phyloP scores from a whole-genome alignment of 2,888 invertebrate genomes.

The Cheilosia pagana region DNA sequence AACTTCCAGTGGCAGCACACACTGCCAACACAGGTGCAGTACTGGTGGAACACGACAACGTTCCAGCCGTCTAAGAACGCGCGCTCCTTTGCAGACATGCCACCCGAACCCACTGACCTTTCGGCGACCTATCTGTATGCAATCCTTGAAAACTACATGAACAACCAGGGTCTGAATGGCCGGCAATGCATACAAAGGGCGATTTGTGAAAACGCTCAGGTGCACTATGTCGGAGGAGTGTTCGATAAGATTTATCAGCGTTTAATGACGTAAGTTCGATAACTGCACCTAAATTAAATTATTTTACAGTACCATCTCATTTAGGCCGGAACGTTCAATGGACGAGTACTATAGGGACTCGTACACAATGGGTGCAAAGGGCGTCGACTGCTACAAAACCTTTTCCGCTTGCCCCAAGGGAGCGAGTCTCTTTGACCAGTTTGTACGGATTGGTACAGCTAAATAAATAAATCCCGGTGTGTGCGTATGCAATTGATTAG shows the following conservation, averaged over 20 bases:
- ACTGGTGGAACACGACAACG: conserved; percentile 31
- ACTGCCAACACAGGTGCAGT: not conserved
- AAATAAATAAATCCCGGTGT: conserved; percentile 9
- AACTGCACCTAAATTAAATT: conserved; percentile 1
- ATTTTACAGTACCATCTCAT: not conserved
- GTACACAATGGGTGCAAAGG: conserved; percentile 32
- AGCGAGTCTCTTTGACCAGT: conserved; percentile 49
- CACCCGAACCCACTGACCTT: conserved; percentile 24
- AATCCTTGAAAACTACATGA: conserved; percentile 55
- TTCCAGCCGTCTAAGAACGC: conserved; percentile 6
- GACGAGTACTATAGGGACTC: conserved; percentile 56
- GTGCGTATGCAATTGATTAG: not conserved
- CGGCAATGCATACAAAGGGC: conserved; percentile 57
- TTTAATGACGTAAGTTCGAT: conserved; percentile 56
- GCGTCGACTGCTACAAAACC: conserved; percentile 55
- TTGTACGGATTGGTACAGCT: conserved; percentile 39
- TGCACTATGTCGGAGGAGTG: conserved; percentile 55
- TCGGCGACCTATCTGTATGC: conserved; percentile 52
- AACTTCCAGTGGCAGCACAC: conserved; percentile 50
- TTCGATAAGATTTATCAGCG: conserved; percentile 56
- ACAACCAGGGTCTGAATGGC: conserved; percentile 51
- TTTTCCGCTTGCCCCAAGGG: conserved; percentile 47
- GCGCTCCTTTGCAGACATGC: not conserved
- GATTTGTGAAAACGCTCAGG: conserved; percentile 63
- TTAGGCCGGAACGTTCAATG: conserved; percentile 57